Conservation (phyloP, 2,797 vertebrate genomes). For the Protonibea diacanthus region DNA sequence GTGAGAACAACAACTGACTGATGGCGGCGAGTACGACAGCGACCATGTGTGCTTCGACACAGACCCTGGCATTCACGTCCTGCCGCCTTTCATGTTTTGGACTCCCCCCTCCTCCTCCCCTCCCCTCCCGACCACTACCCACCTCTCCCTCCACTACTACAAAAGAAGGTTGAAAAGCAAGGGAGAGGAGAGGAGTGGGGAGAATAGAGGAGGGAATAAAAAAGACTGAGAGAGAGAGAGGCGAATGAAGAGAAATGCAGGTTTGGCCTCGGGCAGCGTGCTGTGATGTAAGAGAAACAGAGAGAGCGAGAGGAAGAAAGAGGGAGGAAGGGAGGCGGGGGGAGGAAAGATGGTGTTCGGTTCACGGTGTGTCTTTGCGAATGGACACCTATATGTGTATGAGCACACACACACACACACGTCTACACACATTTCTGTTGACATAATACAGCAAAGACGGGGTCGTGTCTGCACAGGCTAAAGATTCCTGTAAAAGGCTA, state of each 20-base stretch:
- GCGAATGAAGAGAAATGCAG: conserved; percentile 80
- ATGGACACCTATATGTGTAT: conserved; percentile 79
- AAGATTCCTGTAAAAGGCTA: conserved; percentile 87
- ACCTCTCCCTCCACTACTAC: conserved; percentile 33
- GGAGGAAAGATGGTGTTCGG: conserved; percentile 71
- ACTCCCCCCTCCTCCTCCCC: neutral
- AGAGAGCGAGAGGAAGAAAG: conserved; percentile 61
- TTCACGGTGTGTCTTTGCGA: conserved; percentile 73
- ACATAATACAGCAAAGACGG: conserved; percentile 87
- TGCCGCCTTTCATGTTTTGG: conserved; percentile 66
- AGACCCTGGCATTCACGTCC: conserved; percentile 60
- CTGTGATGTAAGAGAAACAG: conserved; percentile 86
- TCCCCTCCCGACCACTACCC: neutral
- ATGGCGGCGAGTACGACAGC: conserved; percentile 39
- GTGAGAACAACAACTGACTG: conserved; percentile 49
- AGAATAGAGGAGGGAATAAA: conserved; percentile 55
- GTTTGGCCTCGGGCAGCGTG: conserved; percentile 84
- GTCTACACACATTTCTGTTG: conserved; percentile 86
- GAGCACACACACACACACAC: conserved; percentile 61
- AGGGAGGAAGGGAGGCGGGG: conserved; percentile 27
- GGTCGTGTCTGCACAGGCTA: conserved; percentile 92
- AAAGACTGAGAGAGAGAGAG: conserved; percentile 42
- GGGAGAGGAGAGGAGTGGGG: conserved; percentile 60
- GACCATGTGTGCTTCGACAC: conserved; percentile 52
- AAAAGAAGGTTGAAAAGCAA: conserved; percentile 75